Evolutionary conservation across 2,888 invertebrate species (phyloP).

Genomic region (Lasioglossum villosulum): DNA sequence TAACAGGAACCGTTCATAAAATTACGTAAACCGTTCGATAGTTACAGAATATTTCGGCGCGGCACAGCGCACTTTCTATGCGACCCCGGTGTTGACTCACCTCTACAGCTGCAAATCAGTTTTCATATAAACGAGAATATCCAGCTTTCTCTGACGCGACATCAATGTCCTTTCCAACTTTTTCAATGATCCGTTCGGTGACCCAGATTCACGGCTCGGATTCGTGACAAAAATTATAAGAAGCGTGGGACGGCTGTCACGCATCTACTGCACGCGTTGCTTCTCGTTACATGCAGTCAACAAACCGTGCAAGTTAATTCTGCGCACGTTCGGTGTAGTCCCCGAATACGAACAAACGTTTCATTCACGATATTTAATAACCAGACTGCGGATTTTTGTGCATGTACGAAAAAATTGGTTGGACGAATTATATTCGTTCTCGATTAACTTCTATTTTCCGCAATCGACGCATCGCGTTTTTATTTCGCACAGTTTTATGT

Average conservation of each 20-base stretch:
- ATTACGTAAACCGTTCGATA: conserved; percentile 49
- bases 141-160: conserved; percentile 23
- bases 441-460: background rate
- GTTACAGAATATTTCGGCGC: conserved; percentile 43
- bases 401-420: background rate
- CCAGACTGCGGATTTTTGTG: background rate
- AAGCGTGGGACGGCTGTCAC: background rate
- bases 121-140: conserved; percentile 49
- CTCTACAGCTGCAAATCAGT: conserved; percentile 18
- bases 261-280: conserved; percentile 19
- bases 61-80: background rate
- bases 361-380: background rate
- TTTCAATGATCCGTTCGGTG: conserved; percentile 56
- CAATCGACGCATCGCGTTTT: background rate
- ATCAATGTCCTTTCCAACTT: conserved; percentile 51
- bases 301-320: background rate
- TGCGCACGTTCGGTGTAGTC: background rate
- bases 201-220: conserved; percentile 37
- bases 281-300: background rate
- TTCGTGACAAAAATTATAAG: conserved; percentile 55
- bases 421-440: background rate
- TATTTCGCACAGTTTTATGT: too few relatives aligned
- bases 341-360: background rate
- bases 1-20: conserved; percentile 30
- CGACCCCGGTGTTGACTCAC: conserved; percentile 28